These are phyloP conservation scores for Heterodera schachtii DNA, from an alignment of 1,140 invertebrate species.

Conservation along the genomic window DNA sequence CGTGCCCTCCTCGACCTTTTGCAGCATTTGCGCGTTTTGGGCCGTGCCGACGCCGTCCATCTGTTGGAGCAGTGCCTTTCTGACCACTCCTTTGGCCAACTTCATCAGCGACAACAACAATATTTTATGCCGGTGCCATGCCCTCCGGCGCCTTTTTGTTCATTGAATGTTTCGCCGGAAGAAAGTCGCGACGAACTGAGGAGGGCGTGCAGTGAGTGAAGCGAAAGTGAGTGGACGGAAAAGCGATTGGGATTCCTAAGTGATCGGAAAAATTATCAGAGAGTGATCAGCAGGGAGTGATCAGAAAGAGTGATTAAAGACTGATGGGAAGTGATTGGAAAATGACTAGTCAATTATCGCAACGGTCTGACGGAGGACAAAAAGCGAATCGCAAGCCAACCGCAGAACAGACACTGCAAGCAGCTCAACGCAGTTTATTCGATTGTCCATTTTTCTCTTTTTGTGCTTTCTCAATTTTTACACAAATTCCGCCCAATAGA, in stretches of 20 bases:
- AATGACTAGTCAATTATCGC: background rate
- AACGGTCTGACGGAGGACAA: background rate
- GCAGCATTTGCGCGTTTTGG: conserved; percentile 61
- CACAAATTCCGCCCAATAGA: background rate
- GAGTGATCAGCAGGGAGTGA: too few species aligned
- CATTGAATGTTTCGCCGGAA: conserved; percentile 8
- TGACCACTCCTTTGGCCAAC: background rate
- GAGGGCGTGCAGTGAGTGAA: conserved; percentile 5
- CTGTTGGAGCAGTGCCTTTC: conserved; percentile 52
- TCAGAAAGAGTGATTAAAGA: too few species aligned
- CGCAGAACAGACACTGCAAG: background rate
- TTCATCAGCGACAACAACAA: background rate
- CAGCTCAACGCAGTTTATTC: background rate
- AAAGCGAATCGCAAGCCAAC: background rate
- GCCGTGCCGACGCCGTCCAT: conserved; percentile 54
- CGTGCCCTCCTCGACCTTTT: conserved; percentile 59
- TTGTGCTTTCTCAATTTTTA: background rate
- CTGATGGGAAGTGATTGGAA: too few species aligned
- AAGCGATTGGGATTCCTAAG: too few species aligned
- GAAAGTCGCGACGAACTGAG: conserved; percentile 8
- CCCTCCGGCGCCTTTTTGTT: conserved; percentile 8
- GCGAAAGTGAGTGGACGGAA: background rate
- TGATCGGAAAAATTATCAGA: too few species aligned
- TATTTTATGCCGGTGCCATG: background rate
- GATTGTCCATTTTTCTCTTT: background rate